phyloP scores from a whole-genome alignment of 2,113 vertebrate species.

The Abramis brama region DNA sequence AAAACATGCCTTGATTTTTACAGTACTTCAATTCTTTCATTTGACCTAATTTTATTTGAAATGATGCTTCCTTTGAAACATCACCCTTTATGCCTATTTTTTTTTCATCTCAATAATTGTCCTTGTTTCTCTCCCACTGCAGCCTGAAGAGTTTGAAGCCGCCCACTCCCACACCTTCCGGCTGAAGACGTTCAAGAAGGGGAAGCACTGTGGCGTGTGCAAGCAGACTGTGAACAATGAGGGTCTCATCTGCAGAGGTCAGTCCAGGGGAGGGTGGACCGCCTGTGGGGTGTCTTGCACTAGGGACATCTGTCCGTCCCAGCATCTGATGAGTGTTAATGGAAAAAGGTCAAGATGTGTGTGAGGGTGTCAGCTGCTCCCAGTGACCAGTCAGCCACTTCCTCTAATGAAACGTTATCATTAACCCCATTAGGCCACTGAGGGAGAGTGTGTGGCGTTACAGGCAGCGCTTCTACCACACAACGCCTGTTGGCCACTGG shows the following conservation, averaged over 20 bases:
- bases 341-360: slow-evolving; percentile 31
- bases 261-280: slow-evolving; percentile 60
- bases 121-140: slow-evolving; percentile 43
- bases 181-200: slow-evolving; percentile 94
- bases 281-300: background rate
- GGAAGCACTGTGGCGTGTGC: slow-evolving; percentile 90
- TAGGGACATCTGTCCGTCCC: slow-evolving; percentile 8
- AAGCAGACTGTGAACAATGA: slow-evolving; percentile 89
- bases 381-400: slow-evolving; percentile 11
- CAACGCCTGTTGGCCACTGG: background rate
- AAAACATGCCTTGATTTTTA: too few species aligned
- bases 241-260: slow-evolving; percentile 92
- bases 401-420: slow-evolving; percentile 22
- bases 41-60: background rate
- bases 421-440: slow-evolving; percentile 34
- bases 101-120: slow-evolving; percentile 34
- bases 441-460: slow-evolving; percentile 3
- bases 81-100: background rate
- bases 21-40: background rate
- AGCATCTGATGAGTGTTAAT: slow-evolving; percentile 39
- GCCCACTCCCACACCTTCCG: slow-evolving; percentile 89
- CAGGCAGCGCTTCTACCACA: background rate
- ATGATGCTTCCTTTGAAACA: background rate
- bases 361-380: slow-evolving; percentile 20
- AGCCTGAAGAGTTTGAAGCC: slow-evolving; percentile 92